Evolutionary conservation across 2,113 vertebrate species (phyloP).

Genomic region (Takifugu bimaculatus): DNA sequence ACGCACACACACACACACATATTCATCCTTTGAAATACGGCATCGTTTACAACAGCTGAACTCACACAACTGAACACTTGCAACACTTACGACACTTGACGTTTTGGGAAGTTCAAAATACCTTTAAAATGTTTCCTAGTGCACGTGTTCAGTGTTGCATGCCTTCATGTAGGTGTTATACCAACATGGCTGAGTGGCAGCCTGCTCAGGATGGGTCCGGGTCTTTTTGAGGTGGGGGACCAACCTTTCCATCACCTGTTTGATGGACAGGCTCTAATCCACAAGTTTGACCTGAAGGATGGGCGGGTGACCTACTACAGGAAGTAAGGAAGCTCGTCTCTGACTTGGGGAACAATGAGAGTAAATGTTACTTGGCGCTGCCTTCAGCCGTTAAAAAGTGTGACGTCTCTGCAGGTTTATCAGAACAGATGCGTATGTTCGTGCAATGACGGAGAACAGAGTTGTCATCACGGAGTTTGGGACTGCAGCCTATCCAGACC

Average conservation of each 20-base stretch:
- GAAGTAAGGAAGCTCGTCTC: constrained; percentile 68
- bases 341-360: neutral
- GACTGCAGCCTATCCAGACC: constrained; percentile 95
- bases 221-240: constrained; percentile 87
- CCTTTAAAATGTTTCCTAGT: neutral
- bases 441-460: constrained; percentile 92
- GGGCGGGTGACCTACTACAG: constrained; percentile 90
- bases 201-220: constrained; percentile 91
- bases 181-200: constrained; percentile 90
- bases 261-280: constrained; percentile 92
- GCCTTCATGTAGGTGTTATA: constrained; percentile 74
- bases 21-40: neutral
- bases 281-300: constrained; percentile 96
- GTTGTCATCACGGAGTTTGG: constrained; percentile 93
- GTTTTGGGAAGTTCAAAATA: neutral
- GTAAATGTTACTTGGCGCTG: neutral
- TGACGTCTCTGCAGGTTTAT: constrained; percentile 77
- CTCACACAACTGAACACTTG: no score
- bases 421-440: constrained; percentile 85
- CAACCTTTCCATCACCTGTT: constrained; percentile 92
- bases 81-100: no score
- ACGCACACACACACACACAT: no score
- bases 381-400: neutral
- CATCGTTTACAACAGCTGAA: no score
- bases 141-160: neutral